phyloP scores from a whole-genome alignment of 2,797 vertebrate genomes.

The Channa striata region DNA sequence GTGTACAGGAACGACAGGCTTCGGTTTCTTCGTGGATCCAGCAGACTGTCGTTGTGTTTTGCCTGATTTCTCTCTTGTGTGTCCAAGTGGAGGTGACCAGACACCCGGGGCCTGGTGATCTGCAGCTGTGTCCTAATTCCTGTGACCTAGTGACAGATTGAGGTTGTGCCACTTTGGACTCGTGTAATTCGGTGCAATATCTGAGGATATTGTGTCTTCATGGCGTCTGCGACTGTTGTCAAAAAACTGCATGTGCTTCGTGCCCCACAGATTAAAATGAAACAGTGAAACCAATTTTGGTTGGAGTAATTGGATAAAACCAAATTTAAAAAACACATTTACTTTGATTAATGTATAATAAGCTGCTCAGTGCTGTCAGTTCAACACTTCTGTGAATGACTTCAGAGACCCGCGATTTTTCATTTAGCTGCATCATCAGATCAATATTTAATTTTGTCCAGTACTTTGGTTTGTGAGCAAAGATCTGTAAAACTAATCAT shows the following conservation, averaged over 20 bases:
- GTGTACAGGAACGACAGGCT: background rate
- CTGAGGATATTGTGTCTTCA: conserved; percentile 14
- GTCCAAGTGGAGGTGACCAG: conserved; percentile 18
- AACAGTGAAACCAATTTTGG: background rate
- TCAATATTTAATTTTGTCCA: background rate
- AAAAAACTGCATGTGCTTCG: background rate
- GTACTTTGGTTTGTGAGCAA: background rate
- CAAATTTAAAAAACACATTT: background rate
- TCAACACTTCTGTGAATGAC: too few relatives aligned
- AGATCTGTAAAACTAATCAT: background rate
- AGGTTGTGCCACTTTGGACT: conserved; percentile 31
- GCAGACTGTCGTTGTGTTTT: conserved; percentile 14
- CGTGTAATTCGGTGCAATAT: conserved; percentile 7
- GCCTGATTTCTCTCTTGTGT: conserved; percentile 35
- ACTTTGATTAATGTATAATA: background rate
- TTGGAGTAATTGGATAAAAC: background rate
- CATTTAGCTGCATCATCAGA: background rate
- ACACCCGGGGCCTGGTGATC: conserved; percentile 30
- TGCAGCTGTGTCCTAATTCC: conserved; percentile 46
- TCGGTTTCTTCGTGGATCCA: conserved; percentile 3
- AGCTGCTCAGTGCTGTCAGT: background rate
- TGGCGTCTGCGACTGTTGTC: background rate
- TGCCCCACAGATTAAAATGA: background rate
- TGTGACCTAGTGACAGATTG: conserved; percentile 50
- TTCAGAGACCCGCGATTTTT: too few relatives aligned